Conservation (phyloP, 2,888 invertebrate species). For the Xylota sylvarum region DNA sequence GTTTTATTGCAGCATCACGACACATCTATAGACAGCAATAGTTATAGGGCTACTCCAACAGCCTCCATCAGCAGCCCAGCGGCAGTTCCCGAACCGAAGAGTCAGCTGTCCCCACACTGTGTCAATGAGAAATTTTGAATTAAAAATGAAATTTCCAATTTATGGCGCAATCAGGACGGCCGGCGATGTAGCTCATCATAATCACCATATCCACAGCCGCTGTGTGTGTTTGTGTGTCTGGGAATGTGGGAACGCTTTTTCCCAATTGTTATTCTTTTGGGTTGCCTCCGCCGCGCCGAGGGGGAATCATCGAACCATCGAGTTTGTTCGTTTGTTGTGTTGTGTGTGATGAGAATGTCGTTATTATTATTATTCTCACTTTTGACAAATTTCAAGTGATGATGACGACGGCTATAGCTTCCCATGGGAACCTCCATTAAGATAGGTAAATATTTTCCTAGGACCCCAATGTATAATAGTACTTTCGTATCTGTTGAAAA, state of each 20-base stretch:
- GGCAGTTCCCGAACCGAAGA: constrained; percentile 29
- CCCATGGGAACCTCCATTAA: constrained; percentile 61
- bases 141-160: constrained; percentile 74
- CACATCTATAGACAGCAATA: constrained; percentile 31
- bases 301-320: constrained; percentile 3
- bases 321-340: constrained; percentile 20
- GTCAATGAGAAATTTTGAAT: constrained; percentile 48
- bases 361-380: constrained; percentile 65
- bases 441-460: constrained; percentile 71
- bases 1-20: constrained; percentile 71
- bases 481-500: constrained; percentile 17
- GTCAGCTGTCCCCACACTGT: constrained; percentile 21
- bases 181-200: constrained; percentile 59
- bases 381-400: constrained; percentile 69
- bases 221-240: constrained; percentile 12
- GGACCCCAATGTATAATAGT: constrained; percentile 29
- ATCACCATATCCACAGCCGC: constrained; percentile 39
- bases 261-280: constrained; percentile 58
- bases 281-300: not conserved
- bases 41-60: constrained; percentile 24
- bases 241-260: constrained; percentile 60
- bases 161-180: constrained; percentile 68
- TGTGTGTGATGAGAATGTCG: constrained; percentile 56
- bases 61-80: constrained; percentile 23
- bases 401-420: not conserved